These are phyloP conservation scores for Drosophila prosaltans DNA, from an alignment of 1,140 invertebrate genomes.

Conservation along the genomic window DNA sequence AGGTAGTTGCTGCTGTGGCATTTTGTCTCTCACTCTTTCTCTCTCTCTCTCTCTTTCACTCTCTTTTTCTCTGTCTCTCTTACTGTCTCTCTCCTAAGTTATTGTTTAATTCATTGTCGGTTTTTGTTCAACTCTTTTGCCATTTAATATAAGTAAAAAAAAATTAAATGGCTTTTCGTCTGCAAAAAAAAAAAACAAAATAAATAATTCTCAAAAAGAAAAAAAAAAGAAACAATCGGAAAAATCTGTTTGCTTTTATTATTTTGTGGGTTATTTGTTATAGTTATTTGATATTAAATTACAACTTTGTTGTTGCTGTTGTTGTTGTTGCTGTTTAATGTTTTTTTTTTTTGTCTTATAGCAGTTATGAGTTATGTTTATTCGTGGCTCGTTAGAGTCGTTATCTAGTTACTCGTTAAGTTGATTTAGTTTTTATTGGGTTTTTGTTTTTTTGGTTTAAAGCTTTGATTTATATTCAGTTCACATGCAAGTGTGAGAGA, in stretches of 20 bases:
- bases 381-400: constrained; percentile 43
- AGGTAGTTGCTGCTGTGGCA: constrained; percentile 42
- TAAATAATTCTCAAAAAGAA: constrained; percentile 46
- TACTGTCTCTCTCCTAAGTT: constrained; percentile 56
- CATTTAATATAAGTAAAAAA: constrained; percentile 26
- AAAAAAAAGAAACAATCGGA: constrained; percentile 10
- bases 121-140: constrained; percentile 38
- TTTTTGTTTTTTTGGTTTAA: constrained; percentile 37
- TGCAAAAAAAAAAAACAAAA: constrained; percentile 48
- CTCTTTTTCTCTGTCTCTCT: constrained; percentile 36
- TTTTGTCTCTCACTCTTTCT: constrained; percentile 27
- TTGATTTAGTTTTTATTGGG: constrained; percentile 19
- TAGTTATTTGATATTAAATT: constrained; percentile 31
- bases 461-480: constrained; percentile 45
- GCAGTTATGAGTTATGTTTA: constrained; percentile 33
- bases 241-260: constrained; percentile 22
- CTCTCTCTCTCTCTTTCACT: constrained; percentile 4
- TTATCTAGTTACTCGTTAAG: constrained; percentile 46
- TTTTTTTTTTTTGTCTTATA: constrained; percentile 45
- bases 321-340: constrained; percentile 39
- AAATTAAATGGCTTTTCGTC: constrained; percentile 42
- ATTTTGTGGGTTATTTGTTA: constrained; percentile 23
- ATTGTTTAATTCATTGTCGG: constrained; percentile 48
- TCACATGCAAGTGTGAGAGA: constrained; percentile 61
- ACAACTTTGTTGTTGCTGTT: constrained; percentile 21